phyloP scores from a whole-genome alignment of 2,113 vertebrate genomes.

The Eurystomus gularis region DNA sequence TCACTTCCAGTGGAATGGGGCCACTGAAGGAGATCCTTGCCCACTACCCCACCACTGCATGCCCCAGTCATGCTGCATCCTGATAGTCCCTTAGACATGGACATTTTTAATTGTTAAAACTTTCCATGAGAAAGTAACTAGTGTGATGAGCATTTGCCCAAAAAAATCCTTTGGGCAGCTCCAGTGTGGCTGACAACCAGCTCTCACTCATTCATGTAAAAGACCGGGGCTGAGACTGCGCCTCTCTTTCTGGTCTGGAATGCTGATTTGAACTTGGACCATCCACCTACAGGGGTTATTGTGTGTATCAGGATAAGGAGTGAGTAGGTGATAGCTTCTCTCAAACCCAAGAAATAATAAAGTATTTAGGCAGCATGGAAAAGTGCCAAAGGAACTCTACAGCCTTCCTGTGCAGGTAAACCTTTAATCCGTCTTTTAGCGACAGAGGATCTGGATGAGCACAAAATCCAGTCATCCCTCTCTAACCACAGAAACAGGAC shows the following conservation, averaged over 20 bases:
- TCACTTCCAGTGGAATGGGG: background rate
- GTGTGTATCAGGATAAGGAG: background rate
- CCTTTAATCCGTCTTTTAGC: background rate
- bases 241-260: background rate
- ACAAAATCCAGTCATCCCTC: background rate
- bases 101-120: background rate
- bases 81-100: background rate
- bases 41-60: no score
- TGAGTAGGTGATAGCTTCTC: background rate
- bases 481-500: background rate
- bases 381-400: background rate
- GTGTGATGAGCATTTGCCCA: background rate
- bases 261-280: fast-evolving
- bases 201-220: background rate
- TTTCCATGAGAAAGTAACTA: background rate
- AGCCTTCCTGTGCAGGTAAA: background rate
- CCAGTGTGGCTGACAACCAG: fast-evolving
- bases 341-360: background rate
- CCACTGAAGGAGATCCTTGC: background rate
- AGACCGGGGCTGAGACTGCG: background rate
- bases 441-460: background rate
- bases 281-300: background rate
- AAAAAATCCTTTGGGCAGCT: background rate
- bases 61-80: background rate
- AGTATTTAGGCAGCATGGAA: background rate